These are phyloP conservation scores for Eulacestoma nigropectus DNA, from an alignment of 2,113 vertebrate species.

Conservation along the genomic window DNA sequence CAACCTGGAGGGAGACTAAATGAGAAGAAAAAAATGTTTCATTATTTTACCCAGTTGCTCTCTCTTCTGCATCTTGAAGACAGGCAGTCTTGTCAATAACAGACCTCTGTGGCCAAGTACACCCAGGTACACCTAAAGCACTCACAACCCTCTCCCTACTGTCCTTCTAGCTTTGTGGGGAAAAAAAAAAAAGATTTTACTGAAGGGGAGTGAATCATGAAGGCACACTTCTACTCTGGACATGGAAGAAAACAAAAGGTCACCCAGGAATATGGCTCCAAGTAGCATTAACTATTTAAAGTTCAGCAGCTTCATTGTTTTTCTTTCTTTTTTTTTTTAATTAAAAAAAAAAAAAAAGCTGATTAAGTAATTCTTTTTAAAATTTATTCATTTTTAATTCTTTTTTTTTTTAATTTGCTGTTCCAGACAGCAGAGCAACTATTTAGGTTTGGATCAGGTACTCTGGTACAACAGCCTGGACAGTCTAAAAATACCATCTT, in stretches of 20 bases:
- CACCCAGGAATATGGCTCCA: neutral
- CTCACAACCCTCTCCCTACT: neutral
- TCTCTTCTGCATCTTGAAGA: neutral
- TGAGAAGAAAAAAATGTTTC: neutral
- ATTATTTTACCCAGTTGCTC: neutral
- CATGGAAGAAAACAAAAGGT: neutral
- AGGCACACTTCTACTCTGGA: neutral
- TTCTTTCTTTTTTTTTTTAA: too few relatives aligned
- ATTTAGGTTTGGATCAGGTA: neutral
- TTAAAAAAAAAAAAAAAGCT: neutral
- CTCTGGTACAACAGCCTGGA: neutral
- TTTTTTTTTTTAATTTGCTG: too few relatives aligned
- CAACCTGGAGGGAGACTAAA: neutral
- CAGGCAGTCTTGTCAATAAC: neutral
- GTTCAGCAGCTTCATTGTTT: neutral
- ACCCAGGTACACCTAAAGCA: neutral
- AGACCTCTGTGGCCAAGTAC: neutral
- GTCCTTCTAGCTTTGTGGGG: neutral
- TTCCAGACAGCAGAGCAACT: neutral
- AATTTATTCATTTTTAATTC: too few relatives aligned
- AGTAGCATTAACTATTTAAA: neutral
- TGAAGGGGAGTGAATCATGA: neutral
- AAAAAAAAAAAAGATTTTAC: neutral
- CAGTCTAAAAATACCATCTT: rapidly evolving
- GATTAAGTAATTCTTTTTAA: neutral